phyloP scores from a whole-genome alignment of 2,888 invertebrate genomes.

The Caenorhabditis sp. region DNA sequence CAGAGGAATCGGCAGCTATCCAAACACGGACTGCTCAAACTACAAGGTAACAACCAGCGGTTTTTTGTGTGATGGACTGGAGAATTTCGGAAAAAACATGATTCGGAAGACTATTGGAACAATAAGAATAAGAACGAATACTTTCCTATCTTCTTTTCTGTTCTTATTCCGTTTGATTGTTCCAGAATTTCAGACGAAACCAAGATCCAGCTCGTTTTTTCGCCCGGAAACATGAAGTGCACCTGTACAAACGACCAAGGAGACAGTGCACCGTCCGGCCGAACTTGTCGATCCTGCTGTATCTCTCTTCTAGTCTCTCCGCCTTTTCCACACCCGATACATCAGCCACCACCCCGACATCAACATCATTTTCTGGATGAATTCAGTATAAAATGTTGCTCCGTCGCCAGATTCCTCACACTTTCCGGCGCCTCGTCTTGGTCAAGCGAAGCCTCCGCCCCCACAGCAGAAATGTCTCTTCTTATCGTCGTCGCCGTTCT shows the following conservation, averaged over 20 bases:
- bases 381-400: conserved; percentile 15
- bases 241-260: conserved; percentile 45
- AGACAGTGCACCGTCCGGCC: background rate
- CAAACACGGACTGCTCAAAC: background rate
- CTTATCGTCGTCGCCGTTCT: conserved; percentile 33
- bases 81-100: too few relatives aligned
- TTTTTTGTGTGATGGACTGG: too few relatives aligned
- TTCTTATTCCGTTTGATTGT: too few relatives aligned
- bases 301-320: conserved; percentile 9
- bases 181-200: too few relatives aligned
- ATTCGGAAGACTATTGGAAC: too few relatives aligned
- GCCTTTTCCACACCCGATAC: too few relatives aligned
- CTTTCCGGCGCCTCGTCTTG: conserved; percentile 57
- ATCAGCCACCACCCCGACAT: conserved; percentile 33
- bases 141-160: too few relatives aligned
- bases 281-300: conserved; percentile 6
- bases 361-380: conserved; percentile 24
- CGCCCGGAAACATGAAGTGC: conserved; percentile 11
- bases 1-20: conserved; percentile 8
- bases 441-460: conserved; percentile 43
- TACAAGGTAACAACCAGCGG: background rate
- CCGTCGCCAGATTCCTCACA: conserved; percentile 31
- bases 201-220: conserved; percentile 37
- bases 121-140: too few relatives aligned
- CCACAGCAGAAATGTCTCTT: conserved; percentile 32